Evolutionary conservation across 1,140 invertebrate species (phyloP).

Genomic region (Anastatus disparis): DNA sequence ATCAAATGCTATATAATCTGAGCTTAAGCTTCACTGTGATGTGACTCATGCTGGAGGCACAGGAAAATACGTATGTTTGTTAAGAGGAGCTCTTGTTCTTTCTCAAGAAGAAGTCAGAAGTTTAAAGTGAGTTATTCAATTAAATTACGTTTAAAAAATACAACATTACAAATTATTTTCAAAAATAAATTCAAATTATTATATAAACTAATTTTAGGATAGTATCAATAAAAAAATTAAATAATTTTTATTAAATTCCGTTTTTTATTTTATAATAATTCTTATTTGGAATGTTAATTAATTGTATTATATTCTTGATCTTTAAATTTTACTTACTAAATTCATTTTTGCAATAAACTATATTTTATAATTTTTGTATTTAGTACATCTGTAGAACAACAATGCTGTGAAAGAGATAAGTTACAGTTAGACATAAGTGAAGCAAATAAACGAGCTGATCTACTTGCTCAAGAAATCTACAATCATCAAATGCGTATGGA

Average conservation of each 20-base stretch:
- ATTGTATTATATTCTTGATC: too few species aligned
- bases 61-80: constrained; percentile 65
- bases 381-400: constrained; percentile 69
- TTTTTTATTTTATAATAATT: too few species aligned
- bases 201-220: too few species aligned
- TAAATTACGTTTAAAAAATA: too few species aligned
- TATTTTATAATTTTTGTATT: too few species aligned
- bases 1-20: constrained; percentile 79
- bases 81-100: constrained; percentile 70
- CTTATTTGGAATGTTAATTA: too few species aligned
- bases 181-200: too few species aligned
- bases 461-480: constrained; percentile 89
- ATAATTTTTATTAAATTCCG: background rate
- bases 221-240: background rate
- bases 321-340: too few species aligned
- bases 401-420: constrained; percentile 79
- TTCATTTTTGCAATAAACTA: too few species aligned
- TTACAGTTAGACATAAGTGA: constrained; percentile 80
- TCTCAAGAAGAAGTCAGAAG: constrained; percentile 72
- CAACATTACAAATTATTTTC: background rate
- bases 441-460: constrained; percentile 80
- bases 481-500: constrained; percentile 87
- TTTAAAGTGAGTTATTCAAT: constrained; percentile 67
- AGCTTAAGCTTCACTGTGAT: constrained; percentile 70
- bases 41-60: constrained; percentile 58